A percentile compares a stretch with the other conserved stretches of the same genome.
These are phyloP conservation scores for Melanerpes formicivorus DNA, from an alignment of 2,113 vertebrate genomes.

Conservation along the genomic window DNA sequence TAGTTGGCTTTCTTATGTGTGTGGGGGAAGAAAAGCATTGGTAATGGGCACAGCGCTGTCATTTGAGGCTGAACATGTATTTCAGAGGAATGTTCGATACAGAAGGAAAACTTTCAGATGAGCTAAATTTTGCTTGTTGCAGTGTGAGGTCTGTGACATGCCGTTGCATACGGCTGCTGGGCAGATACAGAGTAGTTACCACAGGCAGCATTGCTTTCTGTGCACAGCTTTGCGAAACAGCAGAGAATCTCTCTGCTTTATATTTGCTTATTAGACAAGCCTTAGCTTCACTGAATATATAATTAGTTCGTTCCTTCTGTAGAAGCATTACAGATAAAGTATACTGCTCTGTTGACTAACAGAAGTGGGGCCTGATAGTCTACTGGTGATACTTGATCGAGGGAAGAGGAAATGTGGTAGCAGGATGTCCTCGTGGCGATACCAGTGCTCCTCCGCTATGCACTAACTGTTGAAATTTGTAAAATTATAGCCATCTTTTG, in stretches of 20 bases:
- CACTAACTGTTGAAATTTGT: neutral
- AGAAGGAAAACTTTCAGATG: neutral
- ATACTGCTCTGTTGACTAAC: neutral
- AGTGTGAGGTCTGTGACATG: neutral
- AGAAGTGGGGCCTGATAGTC: neutral
- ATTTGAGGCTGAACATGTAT: neutral
- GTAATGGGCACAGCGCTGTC: accelerated
- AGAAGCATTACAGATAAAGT: neutral
- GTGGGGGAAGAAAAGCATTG: neutral
- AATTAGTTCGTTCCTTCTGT: neutral
- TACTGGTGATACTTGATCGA: accelerated
- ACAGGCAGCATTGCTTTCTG: neutral
- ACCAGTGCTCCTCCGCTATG: accelerated
- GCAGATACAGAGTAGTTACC: neutral
- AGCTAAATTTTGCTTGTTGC: neutral
- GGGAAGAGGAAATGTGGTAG: neutral
- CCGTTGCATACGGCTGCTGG: neutral
- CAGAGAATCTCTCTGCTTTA: neutral
- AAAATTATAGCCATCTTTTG: neutral
- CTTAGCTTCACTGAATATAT: neutral
- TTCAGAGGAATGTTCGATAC: slow-evolving; percentile 1
- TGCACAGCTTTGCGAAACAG: neutral
- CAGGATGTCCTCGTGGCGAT: neutral
- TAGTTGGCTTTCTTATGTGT: neutral
- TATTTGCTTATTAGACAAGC: neutral